A percentile compares a stretch with the other conserved stretches of the same genome.
Evolutionary conservation across 2,888 invertebrate species (phyloP).

Genomic region (Schrankia costaestrigalis): DNA sequence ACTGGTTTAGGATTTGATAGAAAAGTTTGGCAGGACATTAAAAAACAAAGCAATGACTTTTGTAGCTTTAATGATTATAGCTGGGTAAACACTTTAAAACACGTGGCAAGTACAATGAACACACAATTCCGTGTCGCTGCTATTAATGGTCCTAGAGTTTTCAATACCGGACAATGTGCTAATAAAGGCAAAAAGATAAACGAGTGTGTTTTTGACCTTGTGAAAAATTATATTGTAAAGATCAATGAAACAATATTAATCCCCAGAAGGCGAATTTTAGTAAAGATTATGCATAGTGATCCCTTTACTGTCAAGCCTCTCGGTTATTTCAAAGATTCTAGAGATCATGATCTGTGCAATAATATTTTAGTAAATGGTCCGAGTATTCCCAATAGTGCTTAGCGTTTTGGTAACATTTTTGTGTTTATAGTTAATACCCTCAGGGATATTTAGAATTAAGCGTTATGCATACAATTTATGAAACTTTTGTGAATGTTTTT

Average conservation of each 20-base stretch:
- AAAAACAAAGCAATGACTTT: slow-evolving; percentile 30
- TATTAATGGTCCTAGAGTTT: slow-evolving; percentile 39
- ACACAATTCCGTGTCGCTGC: slow-evolving; percentile 30
- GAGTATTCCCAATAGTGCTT: too few species aligned
- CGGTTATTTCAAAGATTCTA: slow-evolving; percentile 37
- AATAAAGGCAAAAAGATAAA: slow-evolving; percentile 20
- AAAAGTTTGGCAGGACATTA: slow-evolving; percentile 40
- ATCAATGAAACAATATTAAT: slow-evolving; percentile 21
- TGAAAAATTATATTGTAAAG: slow-evolving; percentile 26
- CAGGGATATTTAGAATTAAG: too few species aligned
- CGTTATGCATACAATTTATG: too few species aligned
- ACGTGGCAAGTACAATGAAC: slow-evolving; percentile 19
- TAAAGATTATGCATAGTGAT: slow-evolving; percentile 2
- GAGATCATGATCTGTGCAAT: slow-evolving; percentile 49
- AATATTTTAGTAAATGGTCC: slow-evolving; percentile 27
- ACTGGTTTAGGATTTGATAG: slow-evolving; percentile 45
- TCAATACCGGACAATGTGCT: slow-evolving; percentile 33
- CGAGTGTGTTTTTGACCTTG: slow-evolving; percentile 18
- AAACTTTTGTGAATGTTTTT: too few species aligned
- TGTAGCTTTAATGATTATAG: slow-evolving; percentile 44
- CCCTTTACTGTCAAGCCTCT: slow-evolving; percentile 7
- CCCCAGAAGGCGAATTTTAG: slow-evolving; percentile 23
- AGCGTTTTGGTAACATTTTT: too few species aligned
- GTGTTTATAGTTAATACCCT: too few species aligned
- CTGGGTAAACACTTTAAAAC: slow-evolving; percentile 44